A percentile compares a stretch with the other conserved stretches of the same genome.
phyloP scores from a whole-genome alignment of 2,797 vertebrate species.

The Mionectes olivaceus region DNA sequence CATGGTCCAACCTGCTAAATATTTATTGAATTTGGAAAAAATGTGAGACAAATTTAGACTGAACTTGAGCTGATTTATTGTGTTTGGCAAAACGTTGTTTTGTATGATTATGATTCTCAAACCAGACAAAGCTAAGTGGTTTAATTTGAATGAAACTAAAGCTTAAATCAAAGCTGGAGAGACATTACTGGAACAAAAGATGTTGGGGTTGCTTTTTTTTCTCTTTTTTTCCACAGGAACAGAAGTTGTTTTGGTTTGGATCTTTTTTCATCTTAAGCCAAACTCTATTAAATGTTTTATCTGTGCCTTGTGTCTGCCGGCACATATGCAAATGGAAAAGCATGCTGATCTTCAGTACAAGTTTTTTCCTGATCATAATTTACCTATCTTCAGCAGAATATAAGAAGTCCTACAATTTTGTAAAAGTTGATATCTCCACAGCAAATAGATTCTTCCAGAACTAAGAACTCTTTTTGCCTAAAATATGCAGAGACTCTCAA shows the following conservation, averaged over 20 bases:
- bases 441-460: neutral
- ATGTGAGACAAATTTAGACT: slow-evolving; percentile 54
- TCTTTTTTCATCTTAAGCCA: slow-evolving; percentile 47
- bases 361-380: neutral
- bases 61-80: slow-evolving; percentile 38
- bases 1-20: slow-evolving; percentile 46
- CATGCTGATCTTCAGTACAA: neutral
- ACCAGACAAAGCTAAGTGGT: slow-evolving; percentile 49
- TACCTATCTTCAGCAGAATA: neutral
- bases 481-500: neutral
- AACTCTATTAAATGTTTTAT: slow-evolving; percentile 41
- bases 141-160: slow-evolving; percentile 56
- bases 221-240: neutral
- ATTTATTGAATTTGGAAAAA: slow-evolving; percentile 62
- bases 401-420: neutral
- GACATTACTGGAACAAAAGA: slow-evolving; percentile 29
- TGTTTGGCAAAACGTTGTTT: slow-evolving; percentile 59
- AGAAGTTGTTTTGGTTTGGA: slow-evolving; percentile 28
- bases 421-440: neutral
- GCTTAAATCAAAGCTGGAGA: slow-evolving; percentile 48
- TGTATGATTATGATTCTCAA: slow-evolving; percentile 27
- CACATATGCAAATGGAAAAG: neutral
- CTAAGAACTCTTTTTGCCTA: neutral
- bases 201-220: neutral
- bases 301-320: neutral